Evolutionary conservation across 1,140 invertebrate genomes (phyloP).

Genomic region (Teleopsis dalmanni): DNA sequence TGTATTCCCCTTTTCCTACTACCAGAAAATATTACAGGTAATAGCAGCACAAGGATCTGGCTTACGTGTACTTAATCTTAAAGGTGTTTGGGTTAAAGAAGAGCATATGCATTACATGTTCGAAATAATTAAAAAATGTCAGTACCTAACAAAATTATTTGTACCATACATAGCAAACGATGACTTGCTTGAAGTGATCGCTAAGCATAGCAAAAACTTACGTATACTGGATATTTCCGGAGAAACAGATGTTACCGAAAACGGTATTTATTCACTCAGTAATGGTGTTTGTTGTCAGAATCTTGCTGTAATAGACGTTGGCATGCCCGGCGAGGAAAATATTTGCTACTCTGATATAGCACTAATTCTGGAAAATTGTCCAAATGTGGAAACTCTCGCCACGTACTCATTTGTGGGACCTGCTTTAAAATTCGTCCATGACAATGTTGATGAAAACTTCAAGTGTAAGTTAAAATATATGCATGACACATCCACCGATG

Average conservation of each 20-base stretch:
- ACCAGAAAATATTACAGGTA: slow-evolving; percentile 55
- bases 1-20: slow-evolving; percentile 58
- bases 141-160: slow-evolving; percentile 50
- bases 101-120: slow-evolving; percentile 56
- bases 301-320: slow-evolving; percentile 54
- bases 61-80: slow-evolving; percentile 55
- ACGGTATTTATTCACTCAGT: slow-evolving; percentile 50
- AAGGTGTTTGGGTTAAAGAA: slow-evolving; percentile 62
- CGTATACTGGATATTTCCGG: slow-evolving; percentile 57
- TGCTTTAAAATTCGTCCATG: slow-evolving; percentile 49
- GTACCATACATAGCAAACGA: slow-evolving; percentile 63
- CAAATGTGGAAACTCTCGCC: slow-evolving; percentile 53
- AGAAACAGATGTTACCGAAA: slow-evolving; percentile 56
- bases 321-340: slow-evolving; percentile 57
- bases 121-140: slow-evolving; percentile 50
- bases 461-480: slow-evolving; percentile 54
- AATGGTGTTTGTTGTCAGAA: slow-evolving; percentile 46
- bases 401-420: slow-evolving; percentile 58
- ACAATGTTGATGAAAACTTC: slow-evolving; percentile 48
- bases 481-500: slow-evolving; percentile 53
- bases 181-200: slow-evolving; percentile 54
- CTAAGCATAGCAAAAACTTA: slow-evolving; percentile 49
- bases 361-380: slow-evolving; percentile 51
- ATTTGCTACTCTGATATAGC: slow-evolving; percentile 56
- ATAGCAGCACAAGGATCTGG: slow-evolving; percentile 53